phyloP scores from a whole-genome alignment of 2,888 invertebrate genomes.

The Galerucella nymphaeae region DNA sequence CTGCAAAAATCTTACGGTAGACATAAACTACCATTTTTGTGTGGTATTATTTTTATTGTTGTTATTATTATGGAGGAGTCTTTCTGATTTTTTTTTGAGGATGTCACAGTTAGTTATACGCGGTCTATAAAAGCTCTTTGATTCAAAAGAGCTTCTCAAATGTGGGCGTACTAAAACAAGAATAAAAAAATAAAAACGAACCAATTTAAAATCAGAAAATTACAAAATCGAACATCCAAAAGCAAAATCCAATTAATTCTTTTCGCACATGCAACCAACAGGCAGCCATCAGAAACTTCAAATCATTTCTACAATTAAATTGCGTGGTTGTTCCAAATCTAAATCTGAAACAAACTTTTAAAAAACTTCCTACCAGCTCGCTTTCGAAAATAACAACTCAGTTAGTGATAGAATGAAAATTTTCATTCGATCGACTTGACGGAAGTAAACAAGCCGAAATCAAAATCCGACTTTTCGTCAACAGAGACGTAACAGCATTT shows the following conservation, averaged over 20 bases:
- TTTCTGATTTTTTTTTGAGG: no score
- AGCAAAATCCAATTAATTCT: constrained; percentile 24
- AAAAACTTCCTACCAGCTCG: constrained; percentile 14
- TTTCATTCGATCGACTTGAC: constrained; percentile 22
- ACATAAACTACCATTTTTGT: no score
- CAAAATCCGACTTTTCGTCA: constrained; percentile 16
- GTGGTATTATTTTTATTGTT: no score
- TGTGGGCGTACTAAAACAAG: no score
- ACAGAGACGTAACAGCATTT: not conserved
- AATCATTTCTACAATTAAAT: constrained; percentile 21
- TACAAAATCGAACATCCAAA: not conserved
- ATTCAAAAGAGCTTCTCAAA: not conserved
- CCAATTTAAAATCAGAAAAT: not conserved
- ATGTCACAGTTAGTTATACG: no score
- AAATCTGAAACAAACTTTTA: constrained; percentile 26
- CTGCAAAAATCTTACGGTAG: no score
- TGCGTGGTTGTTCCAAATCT: constrained; percentile 7
- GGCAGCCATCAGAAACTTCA: constrained; percentile 15
- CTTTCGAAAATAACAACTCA: constrained; percentile 31
- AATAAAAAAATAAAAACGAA: not conserved
- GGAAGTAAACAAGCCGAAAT: constrained; percentile 39
- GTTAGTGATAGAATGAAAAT: constrained; percentile 26
- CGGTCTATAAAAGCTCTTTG: no score
- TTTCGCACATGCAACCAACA: constrained; percentile 28
- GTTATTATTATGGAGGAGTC: no score